These are phyloP conservation scores for Phlogophora meticulosa DNA, from an alignment of 2,888 invertebrate genomes.

Conservation along the genomic window DNA sequence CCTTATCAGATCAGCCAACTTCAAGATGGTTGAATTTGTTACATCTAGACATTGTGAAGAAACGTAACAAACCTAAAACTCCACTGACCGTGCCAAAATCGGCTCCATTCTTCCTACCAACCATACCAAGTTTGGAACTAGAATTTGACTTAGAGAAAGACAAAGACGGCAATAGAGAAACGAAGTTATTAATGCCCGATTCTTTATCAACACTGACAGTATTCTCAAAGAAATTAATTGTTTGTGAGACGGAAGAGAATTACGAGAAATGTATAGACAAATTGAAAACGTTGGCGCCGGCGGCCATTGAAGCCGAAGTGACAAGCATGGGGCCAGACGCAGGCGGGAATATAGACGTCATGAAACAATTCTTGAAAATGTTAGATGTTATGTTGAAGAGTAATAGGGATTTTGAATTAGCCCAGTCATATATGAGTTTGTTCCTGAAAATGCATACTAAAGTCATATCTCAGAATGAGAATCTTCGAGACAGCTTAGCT, in stretches of 20 bases:
- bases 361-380: slow-evolving; percentile 95
- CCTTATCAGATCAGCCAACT: slow-evolving; percentile 95
- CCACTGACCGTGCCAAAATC: slow-evolving; percentile 95
- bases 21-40: slow-evolving; percentile 98
- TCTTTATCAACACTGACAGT: slow-evolving; percentile 92
- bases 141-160: slow-evolving; percentile 94
- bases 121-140: slow-evolving; percentile 95
- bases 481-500: slow-evolving; percentile 90
- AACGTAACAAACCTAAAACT: slow-evolving; percentile 97
- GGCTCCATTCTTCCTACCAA: slow-evolving; percentile 99
- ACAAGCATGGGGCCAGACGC: slow-evolving; percentile 94
- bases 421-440: slow-evolving; percentile 96
- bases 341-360: slow-evolving; percentile 93
- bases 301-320: slow-evolving; percentile 96
- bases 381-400: slow-evolving; percentile 93
- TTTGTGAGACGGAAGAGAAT: slow-evolving; percentile 86
- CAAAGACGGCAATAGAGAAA: slow-evolving; percentile 79
- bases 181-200: slow-evolving; percentile 91
- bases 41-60: slow-evolving; percentile 96
- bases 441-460: slow-evolving; percentile 96
- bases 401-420: slow-evolving; percentile 96
- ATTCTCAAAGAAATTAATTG: slow-evolving; percentile 93
- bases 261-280: slow-evolving; percentile 91
- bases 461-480: slow-evolving; percentile 89
- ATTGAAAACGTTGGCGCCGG: slow-evolving; percentile 94